These are phyloP conservation scores for Passer domesticus DNA, from an alignment of 2,113 vertebrate genomes.

Conservation along the genomic window DNA sequence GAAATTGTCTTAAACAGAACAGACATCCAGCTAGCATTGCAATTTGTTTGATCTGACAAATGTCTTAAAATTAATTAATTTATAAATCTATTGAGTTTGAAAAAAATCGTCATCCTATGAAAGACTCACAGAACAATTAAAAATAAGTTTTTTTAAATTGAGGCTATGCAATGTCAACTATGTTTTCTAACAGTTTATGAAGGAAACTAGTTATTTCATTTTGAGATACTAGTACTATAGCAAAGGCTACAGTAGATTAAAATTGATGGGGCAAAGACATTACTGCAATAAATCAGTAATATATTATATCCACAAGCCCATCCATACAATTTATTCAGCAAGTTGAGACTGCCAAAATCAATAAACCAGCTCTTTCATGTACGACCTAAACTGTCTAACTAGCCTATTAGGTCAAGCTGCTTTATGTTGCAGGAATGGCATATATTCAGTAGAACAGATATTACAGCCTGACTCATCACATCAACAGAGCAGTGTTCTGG, in stretches of 20 bases:
- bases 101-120: background rate
- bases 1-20: background rate
- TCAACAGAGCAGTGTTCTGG: background rate
- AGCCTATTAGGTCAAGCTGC: background rate
- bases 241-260: background rate
- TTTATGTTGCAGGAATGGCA: background rate
- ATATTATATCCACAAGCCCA: background rate
- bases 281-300: background rate
- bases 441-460: background rate
- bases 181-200: background rate
- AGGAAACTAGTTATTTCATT: background rate
- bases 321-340: background rate
- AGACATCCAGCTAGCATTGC: background rate
- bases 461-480: background rate
- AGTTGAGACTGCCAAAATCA: background rate
- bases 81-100: background rate
- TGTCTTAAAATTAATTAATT: background rate
- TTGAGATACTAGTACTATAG: background rate
- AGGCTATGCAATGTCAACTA: background rate
- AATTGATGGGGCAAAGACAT: background rate
- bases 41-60: background rate
- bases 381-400: background rate
- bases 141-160: background rate
- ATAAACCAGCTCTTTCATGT: background rate
- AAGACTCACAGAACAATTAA: background rate